Evolutionary conservation across 2,888 invertebrate genomes (phyloP).

Genomic region (Tromatobia lineatoria): DNA sequence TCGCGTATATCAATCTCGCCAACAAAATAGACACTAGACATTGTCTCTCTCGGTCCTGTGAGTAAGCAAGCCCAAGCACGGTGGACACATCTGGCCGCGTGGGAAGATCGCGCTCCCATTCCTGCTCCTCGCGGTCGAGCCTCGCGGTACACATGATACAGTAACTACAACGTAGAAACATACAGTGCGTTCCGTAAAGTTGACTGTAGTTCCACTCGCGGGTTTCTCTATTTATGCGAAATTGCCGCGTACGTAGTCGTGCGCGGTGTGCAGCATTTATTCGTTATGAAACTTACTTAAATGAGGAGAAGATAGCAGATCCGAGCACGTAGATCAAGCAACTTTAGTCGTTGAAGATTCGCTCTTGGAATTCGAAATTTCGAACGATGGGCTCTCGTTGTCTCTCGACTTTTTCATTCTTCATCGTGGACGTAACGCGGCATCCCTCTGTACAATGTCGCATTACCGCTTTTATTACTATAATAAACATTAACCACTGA

Average conservation of each 20-base stretch:
- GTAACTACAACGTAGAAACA: slow-evolving; percentile 29
- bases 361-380: slow-evolving; percentile 65
- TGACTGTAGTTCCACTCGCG: slow-evolving; percentile 35
- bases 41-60: slow-evolving; percentile 39
- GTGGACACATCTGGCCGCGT: slow-evolving; percentile 78
- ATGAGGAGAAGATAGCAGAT: slow-evolving; percentile 62
- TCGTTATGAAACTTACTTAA: slow-evolving; percentile 66
- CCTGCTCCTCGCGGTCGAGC: slow-evolving; percentile 65
- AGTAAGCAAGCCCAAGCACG: slow-evolving; percentile 22
- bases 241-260: slow-evolving; percentile 66
- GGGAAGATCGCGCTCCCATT: slow-evolving; percentile 83
- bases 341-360: slow-evolving; percentile 34
- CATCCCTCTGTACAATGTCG: background rate
- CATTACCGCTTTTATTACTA: slow-evolving; percentile 27
- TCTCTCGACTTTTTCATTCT: slow-evolving; percentile 20
- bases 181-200: slow-evolving; percentile 27
- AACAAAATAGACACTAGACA: slow-evolving; percentile 30
- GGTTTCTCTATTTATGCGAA: slow-evolving; percentile 74
- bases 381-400: slow-evolving; percentile 19
- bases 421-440: slow-evolving; percentile 2
- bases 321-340: slow-evolving; percentile 64
- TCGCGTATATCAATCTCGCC: background rate
- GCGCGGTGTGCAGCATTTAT: slow-evolving; percentile 60
- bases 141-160: slow-evolving; percentile 17
- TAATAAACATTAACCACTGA: background rate